Conservation (phyloP, 2,113 vertebrate species). For the Merops nubicus region DNA sequence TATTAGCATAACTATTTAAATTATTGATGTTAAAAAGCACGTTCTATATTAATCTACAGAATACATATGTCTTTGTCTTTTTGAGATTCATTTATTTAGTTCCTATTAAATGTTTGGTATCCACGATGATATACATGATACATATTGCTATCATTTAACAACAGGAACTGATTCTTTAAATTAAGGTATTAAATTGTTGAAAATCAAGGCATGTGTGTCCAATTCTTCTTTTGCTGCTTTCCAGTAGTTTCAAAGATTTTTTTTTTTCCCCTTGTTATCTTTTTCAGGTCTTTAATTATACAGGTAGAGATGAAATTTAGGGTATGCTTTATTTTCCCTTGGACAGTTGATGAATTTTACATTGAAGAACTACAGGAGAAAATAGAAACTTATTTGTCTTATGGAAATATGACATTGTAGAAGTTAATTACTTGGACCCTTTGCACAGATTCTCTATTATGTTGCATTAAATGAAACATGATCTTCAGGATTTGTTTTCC, state of each 20-base stretch:
- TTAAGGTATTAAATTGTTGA: background rate
- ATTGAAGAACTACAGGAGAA: background rate
- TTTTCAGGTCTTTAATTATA: background rate
- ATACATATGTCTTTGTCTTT: background rate
- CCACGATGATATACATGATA: background rate
- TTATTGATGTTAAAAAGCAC: background rate
- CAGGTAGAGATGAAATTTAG: background rate
- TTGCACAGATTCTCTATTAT: background rate
- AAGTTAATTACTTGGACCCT: constrained; percentile 48
- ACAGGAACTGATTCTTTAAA: background rate
- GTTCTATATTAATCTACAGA: background rate
- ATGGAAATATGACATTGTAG: background rate
- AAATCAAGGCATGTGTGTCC: background rate
- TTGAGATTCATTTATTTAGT: background rate
- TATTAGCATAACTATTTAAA: background rate
- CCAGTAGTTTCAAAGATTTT: background rate
- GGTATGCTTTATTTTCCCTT: background rate
- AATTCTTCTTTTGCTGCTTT: background rate
- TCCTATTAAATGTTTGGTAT: background rate
- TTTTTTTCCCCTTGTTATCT: background rate
- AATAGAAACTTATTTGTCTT: background rate
- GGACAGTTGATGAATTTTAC: background rate
- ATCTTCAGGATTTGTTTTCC: background rate
- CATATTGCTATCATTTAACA: background rate
- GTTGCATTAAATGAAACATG: background rate